Conservation (phyloP, 2,113 vertebrate genomes). For the Rattus norvegicus region GRCr8 NC_086026.1:87024001-87024500, state of each 20-base stretch:
- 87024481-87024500: not conserved
- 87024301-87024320: conserved; percentile 18
- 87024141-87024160: not conserved
- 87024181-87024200: no score
- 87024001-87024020: no score
- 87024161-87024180: not conserved
- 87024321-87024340: not conserved
- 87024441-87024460: not conserved
- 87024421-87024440: not conserved
- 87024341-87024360: not conserved
- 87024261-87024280: not conserved
- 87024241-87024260: not conserved
- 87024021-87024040: not conserved
- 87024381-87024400: not conserved
- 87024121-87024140: not conserved
- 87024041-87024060: not conserved
- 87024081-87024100: not conserved
- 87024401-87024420: not conserved
- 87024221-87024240: not conserved
- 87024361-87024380: not conserved
- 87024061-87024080: not conserved
- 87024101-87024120: not conserved
- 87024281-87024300: not conserved
- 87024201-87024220: not conserved
- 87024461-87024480: not conserved